Conservation (phyloP, 1,140 invertebrate species). For the Drosophila pseudoananassae region DNA sequence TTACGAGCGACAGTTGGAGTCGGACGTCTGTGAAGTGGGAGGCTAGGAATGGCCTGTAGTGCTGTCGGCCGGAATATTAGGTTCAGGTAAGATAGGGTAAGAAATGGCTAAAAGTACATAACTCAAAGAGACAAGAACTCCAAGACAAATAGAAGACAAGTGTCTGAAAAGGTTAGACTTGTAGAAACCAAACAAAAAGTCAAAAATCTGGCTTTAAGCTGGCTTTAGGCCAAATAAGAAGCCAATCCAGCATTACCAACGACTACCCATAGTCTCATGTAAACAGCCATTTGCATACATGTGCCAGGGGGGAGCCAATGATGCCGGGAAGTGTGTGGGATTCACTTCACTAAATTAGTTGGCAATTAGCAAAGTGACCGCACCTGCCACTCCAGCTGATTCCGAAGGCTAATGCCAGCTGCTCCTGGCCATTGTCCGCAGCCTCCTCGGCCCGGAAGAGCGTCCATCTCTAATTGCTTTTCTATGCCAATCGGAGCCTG, state of each 20-base stretch:
- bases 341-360: conserved; percentile 63
- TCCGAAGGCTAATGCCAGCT: neutral
- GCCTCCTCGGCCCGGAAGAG: conserved; percentile 2
- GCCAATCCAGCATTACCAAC: conserved; percentile 10
- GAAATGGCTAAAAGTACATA: no score
- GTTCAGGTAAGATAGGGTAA: neutral
- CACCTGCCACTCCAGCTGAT: conserved; percentile 25
- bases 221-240: neutral
- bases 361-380: conserved; percentile 69
- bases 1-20: conserved; percentile 43
- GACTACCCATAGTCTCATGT: neutral
- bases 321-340: conserved; percentile 12
- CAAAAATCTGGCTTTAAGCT: neutral
- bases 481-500: conserved; percentile 33
- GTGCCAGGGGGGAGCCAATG: neutral
- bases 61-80: conserved; percentile 6
- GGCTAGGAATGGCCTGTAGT: conserved; percentile 13
- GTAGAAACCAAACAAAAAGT: no score
- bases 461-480: conserved; percentile 51
- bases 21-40: conserved; percentile 28
- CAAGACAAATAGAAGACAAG: no score
- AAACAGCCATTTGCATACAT: conserved; percentile 8
- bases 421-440: conserved; percentile 8
- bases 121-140: no score
- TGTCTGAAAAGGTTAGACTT: no score